phyloP scores from a whole-genome alignment of 2,888 invertebrate genomes.

The Periphyllus acericola region DNA sequence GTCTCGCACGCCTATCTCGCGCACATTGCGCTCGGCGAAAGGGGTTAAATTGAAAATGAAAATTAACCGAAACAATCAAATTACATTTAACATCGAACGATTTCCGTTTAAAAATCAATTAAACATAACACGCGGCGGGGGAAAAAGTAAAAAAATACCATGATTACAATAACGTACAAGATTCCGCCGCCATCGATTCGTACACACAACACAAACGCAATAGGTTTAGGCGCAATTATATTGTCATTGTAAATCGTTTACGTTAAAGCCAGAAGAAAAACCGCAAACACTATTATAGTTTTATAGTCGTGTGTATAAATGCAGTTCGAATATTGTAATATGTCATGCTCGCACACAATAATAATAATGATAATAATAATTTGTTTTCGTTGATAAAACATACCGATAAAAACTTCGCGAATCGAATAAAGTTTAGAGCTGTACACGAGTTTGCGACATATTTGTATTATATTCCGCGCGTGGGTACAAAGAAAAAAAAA shows the following conservation, averaged over 20 bases:
- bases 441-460: no score
- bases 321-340: no score
- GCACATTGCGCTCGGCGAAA: neutral
- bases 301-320: no score
- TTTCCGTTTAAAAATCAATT: slow-evolving; percentile 41
- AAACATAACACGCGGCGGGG: neutral
- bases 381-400: no score
- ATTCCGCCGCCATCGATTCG: neutral
- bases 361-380: no score
- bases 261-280: no score
- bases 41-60: slow-evolving; percentile 49
- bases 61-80: slow-evolving; percentile 47
- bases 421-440: no score
- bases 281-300: no score
- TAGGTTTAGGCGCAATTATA: neutral
- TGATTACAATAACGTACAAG: neutral
- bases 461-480: no score
- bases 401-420: no score
- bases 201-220: neutral
- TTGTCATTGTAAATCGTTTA: neutral
- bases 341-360: no score
- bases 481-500: no score
- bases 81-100: slow-evolving; percentile 21
- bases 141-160: neutral
- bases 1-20: neutral